Percentiles rank a stretch among this genome's conserved stretches.
These are phyloP conservation scores for Limnephilus auricula DNA, from an alignment of 2,888 invertebrate genomes.

Conservation along the genomic window DNA sequence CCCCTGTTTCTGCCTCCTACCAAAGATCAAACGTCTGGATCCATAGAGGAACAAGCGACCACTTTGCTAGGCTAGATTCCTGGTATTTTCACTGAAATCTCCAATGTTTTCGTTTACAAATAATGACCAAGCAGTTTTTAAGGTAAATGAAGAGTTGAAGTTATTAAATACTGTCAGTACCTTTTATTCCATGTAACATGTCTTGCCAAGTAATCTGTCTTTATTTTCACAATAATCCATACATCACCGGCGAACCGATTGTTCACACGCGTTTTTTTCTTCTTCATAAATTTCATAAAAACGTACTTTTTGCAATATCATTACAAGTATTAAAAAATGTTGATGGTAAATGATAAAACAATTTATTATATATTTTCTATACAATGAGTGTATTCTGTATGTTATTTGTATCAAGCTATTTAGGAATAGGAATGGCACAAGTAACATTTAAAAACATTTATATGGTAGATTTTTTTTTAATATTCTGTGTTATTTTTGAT, in stretches of 20 bases:
- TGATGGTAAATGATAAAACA: background rate
- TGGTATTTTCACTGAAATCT: background rate
- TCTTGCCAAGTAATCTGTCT: background rate
- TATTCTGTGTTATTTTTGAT: no score
- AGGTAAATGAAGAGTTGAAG: background rate
- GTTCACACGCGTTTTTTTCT: background rate
- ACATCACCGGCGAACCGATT: background rate
- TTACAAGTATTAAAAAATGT: background rate
- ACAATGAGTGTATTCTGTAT: background rate
- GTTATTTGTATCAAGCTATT: background rate
- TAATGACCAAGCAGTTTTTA: background rate
- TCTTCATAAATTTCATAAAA: background rate
- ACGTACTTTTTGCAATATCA: background rate
- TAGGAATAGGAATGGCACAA: background rate
- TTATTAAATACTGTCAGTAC: background rate
- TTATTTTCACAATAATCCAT: background rate
- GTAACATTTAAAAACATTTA: no score
- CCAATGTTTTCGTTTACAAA: background rate
- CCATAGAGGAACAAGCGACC: background rate
- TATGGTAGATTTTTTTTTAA: no score
- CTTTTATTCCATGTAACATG: background rate
- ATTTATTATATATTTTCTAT: background rate
- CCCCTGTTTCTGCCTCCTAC: slow-evolving; percentile 11
- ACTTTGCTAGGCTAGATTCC: background rate
- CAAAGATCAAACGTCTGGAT: background rate